A percentile compares a stretch with the other conserved stretches of the same genome.
Evolutionary conservation across 2,888 invertebrate genomes (phyloP).

Genomic region (Drosophila hamatofila): DNA sequence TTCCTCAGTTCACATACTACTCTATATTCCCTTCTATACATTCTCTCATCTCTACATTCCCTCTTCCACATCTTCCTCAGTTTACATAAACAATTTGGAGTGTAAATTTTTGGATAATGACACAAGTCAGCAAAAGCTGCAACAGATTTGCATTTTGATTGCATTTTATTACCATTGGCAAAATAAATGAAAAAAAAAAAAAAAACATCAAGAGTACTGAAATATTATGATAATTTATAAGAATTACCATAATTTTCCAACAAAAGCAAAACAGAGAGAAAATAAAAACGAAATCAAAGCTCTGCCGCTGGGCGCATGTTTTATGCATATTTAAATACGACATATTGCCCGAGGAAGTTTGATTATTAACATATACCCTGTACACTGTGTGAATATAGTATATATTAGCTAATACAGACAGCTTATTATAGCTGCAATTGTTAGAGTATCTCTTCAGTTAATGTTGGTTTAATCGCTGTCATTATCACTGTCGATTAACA

Average conservation of each 20-base stretch:
- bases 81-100: not conserved
- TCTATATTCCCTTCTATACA: no score
- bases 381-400: not conserved
- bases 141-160: slow-evolving; percentile 56
- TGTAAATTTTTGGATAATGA: not conserved
- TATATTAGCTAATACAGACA: slow-evolving; percentile 9
- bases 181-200: not conserved
- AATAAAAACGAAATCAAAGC: slow-evolving; percentile 11
- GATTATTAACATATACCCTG: slow-evolving; percentile 22
- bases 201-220: slow-evolving; percentile 4
- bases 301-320: slow-evolving; percentile 27
- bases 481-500: slow-evolving; percentile 55
- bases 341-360: slow-evolving; percentile 24
- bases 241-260: slow-evolving; percentile 49
- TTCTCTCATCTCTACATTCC: not conserved
- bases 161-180: slow-evolving; percentile 42
- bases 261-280: slow-evolving; percentile 11
- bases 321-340: slow-evolving; percentile 54
- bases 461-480: slow-evolving; percentile 7
- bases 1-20: not conserved
- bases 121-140: slow-evolving; percentile 35
- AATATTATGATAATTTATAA: slow-evolving; percentile 55
- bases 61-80: not conserved
- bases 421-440: not conserved
- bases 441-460: slow-evolving; percentile 1